These are phyloP conservation scores for Microdon myrmicae DNA, from an alignment of 2,888 invertebrate genomes.

Conservation along the genomic window DNA sequence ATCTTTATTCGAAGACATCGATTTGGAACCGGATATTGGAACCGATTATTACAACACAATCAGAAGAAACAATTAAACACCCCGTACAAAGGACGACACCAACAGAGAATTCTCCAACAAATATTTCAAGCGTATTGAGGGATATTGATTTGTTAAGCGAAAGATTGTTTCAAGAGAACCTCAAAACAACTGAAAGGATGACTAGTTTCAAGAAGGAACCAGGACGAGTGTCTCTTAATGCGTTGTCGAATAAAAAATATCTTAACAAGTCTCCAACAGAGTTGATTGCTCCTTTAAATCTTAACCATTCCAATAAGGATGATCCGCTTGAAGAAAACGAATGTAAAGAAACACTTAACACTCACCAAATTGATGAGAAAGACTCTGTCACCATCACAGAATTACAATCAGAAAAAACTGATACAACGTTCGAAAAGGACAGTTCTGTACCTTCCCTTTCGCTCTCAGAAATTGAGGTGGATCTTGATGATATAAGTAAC, in stretches of 20 bases:
- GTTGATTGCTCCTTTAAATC: neutral
- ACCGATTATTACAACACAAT: slow-evolving; percentile 54
- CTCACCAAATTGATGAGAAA: slow-evolving; percentile 19
- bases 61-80: too few species aligned
- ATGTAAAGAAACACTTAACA: slow-evolving; percentile 33
- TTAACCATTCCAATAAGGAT: neutral
- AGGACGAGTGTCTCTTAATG: slow-evolving; percentile 64
- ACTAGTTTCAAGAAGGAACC: slow-evolving; percentile 67
- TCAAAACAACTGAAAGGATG: slow-evolving; percentile 68
- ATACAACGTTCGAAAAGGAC: neutral
- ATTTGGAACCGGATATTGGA: slow-evolving; percentile 58
- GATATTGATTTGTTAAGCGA: slow-evolving; percentile 80
- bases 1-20: slow-evolving; percentile 30
- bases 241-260: slow-evolving; percentile 57
- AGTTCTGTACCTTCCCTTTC: slow-evolving; percentile 58
- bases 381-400: slow-evolving; percentile 23
- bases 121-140: slow-evolving; percentile 53
- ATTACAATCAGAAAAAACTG: slow-evolving; percentile 8
- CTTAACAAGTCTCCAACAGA: slow-evolving; percentile 10
- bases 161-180: slow-evolving; percentile 78
- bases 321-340: slow-evolving; percentile 11
- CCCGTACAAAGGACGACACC: slow-evolving; percentile 1
- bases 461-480: slow-evolving; percentile 74
- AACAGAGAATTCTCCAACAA: slow-evolving; percentile 33
- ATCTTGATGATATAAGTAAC: slow-evolving; percentile 81